These are phyloP conservation scores for Seladonia tumulorum DNA, from an alignment of 2,888 invertebrate genomes.

Conservation along the genomic window DNA sequence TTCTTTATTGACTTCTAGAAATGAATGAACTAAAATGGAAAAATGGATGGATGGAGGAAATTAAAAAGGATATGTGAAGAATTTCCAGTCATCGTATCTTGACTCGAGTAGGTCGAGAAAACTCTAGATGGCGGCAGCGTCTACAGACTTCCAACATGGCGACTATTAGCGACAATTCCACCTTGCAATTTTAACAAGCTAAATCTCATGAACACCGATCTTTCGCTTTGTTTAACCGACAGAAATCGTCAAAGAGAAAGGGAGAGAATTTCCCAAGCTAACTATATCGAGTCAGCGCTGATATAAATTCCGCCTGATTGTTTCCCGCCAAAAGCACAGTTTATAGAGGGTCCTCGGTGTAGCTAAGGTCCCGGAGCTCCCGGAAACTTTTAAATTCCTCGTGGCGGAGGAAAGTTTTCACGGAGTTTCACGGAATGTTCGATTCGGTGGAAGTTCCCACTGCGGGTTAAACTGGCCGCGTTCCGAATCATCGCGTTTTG, in stretches of 20 bases:
- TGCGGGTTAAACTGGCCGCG: constrained; percentile 30
- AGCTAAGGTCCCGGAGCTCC: constrained; percentile 24
- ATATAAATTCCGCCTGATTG: not conserved
- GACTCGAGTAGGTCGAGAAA: no score
- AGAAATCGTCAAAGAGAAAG: not conserved
- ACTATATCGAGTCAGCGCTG: not conserved
- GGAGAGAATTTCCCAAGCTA: not conserved
- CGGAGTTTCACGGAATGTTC: constrained; percentile 42
- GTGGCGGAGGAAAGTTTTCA: not conserved
- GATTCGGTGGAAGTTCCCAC: constrained; percentile 38
- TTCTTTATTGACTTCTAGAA: no score
- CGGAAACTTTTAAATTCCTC: constrained; percentile 50
- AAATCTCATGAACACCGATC: not conserved
- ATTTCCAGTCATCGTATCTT: no score
- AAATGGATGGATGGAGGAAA: no score
- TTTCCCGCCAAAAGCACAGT: not conserved
- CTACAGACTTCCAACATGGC: no score
- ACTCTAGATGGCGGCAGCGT: no score
- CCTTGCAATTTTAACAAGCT: not conserved
- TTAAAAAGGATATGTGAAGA: no score
- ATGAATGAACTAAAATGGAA: no score
- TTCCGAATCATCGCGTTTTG: constrained; percentile 15
- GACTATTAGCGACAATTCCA: not conserved
- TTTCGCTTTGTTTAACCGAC: not conserved
- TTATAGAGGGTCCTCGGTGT: not conserved